Evolutionary conservation across 2,888 invertebrate genomes (phyloP), one percentile per base, ranked within the genome.

Genomic region (Lithophane ornitopus): DNA sequence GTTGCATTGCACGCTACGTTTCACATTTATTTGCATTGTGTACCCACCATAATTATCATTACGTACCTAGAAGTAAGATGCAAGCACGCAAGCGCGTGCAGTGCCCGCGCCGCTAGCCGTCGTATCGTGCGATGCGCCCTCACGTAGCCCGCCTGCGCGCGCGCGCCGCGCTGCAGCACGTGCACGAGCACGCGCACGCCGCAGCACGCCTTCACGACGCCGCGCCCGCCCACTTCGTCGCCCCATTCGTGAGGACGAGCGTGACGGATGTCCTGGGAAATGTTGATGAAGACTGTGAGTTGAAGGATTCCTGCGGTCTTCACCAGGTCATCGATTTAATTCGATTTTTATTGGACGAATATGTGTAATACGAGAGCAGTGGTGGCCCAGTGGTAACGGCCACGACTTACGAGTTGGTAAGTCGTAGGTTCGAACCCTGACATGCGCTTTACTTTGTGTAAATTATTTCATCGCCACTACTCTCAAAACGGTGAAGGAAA

Each of bases 231-330:
- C 0, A 83, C 78, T 0, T 70, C 28, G 80, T 92, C 94, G 16
- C 91, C 91, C 94, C 94, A 95, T 28, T 91, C 90, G 77, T 89
- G 77, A 0, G 90, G 87, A 0, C 90, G 91, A 0, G 91, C 90
- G 22, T 88, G 78, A 0, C 81, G 87, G 73, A 95, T 88, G 52
- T 95, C 94, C 95, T 96, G 73, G 0, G 7, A 16, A 14, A 54
- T 12, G 3, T 19, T 4, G 2, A 70, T 34, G n/a, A 56, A 2
- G 2, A 28, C 41, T 8, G 16, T 26, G 9, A 74, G 22, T 14
- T 19, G 0, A 22, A 34, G 19, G 19, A 49, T 49, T 49, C 52
- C 52, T 11, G n/a, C n/a, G 11, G n/a, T 11, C n/a, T 52, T 52
- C 52, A 52, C 1, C 52, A 52, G 52, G n/a, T 52, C 52, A 11